Evolutionary conservation across 2,888 invertebrate species (phyloP).

Genomic region (Odontothrips loti): DNA sequence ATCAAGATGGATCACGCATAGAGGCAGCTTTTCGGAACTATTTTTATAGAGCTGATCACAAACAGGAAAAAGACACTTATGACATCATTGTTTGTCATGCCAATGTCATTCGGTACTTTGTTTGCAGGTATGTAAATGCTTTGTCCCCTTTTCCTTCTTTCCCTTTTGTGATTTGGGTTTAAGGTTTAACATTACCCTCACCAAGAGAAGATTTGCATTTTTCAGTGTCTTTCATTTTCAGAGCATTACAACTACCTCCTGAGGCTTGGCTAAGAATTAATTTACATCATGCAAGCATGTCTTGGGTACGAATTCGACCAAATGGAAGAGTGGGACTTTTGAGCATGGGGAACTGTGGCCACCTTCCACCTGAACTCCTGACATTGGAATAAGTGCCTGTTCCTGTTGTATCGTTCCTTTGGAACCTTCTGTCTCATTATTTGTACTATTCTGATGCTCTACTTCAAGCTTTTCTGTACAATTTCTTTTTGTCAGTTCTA

Average conservation of each 20-base stretch:
- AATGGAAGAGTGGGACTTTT: conserved; percentile 81
- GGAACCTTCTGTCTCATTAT: background rate
- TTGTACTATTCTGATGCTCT: background rate
- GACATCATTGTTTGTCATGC: conserved; percentile 95
- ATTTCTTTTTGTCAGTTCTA: background rate
- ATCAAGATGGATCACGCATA: conserved; percentile 86
- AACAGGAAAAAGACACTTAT: conserved; percentile 75
- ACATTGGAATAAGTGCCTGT: conserved; percentile 44
- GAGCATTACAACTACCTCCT: conserved; percentile 93
- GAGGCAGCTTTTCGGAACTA: conserved; percentile 93
- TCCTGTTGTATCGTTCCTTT: background rate
- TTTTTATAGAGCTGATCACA: conserved; percentile 81
- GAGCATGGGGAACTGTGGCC: conserved; percentile 82
- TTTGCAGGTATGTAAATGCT: conserved; percentile 64
- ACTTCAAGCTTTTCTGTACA: background rate
- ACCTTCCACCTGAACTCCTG: conserved; percentile 73
- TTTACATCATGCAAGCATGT: conserved; percentile 88
- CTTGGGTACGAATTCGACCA: conserved; percentile 81
- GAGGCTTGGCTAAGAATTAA: conserved; percentile 95
- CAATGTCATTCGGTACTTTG: conserved; percentile 93
- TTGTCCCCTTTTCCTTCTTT: background rate
- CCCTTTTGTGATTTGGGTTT: conserved; percentile 11
- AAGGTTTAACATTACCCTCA: background rate
- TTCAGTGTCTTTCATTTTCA: conserved; percentile 47
- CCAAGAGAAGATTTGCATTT: conserved; percentile 10